Base-by-base conservation (phyloP, 2,113 vertebrate species). In the Lamprologus tigripictilis region DNA sequence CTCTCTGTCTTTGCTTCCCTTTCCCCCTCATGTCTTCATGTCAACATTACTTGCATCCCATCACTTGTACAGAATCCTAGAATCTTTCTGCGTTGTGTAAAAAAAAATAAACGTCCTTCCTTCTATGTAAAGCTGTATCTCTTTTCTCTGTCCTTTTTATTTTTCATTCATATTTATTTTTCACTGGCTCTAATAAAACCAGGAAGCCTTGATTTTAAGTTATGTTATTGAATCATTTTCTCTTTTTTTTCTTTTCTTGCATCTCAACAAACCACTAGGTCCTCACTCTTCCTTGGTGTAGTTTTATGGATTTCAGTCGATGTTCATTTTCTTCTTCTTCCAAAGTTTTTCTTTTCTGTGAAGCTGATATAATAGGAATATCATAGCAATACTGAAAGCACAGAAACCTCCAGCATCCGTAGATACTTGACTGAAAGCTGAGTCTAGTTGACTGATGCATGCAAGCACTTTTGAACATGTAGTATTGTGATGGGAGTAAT, bases 31-130 rank as follows among this genome's bases (percentile, higher is more conserved):
- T 95, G 95, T 94, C 87, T 88, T 94, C 96, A 92, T 86, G 91
- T 93, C 81, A 28, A 73, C 80, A 91, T 90, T 93, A 94, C 84
- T 54, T 87, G 84, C 91, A 86, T 92, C 92, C 96, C 94, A 96
- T 97, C 97, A 97, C 89, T 97, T 99, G 98, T 99, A 98, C 97
- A 98, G 97, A 97, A 97, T 96, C 95, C 92, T 94, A 96, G 90
- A 96, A 88, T 94, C 96, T 91, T 94, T 96, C 95, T 95, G 94
- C 93, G 88, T 95, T 96, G 90, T 98, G 97, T 98, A 97, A 61
- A 98, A 95, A 26, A 7, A 92, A 99, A 98, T 98, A 99, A 99
- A 99, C 95, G 94, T 96, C 97, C 96, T 96, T 94, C 95, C 93
- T 96, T 96, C 95, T 94, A 91, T 96, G 93, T 96, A 94, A 68